These are phyloP conservation scores for Nothobranchius kuhntae DNA, from an alignment of 2,113 vertebrate species.

Conservation along the genomic window DNA sequence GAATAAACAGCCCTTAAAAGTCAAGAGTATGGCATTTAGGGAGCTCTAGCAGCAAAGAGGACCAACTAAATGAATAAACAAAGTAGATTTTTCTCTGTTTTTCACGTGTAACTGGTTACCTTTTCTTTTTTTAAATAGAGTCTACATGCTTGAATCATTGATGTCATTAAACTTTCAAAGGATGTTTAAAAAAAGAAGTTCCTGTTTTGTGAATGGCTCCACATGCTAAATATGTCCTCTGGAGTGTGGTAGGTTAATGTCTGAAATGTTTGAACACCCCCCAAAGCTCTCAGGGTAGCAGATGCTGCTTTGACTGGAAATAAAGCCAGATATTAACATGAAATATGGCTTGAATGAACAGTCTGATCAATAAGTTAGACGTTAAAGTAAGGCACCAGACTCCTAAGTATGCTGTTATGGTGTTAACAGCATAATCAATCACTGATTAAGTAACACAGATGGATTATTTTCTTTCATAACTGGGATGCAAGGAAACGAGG, in stretches of 20 bases:
- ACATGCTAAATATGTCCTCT: background rate
- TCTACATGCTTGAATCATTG: too few species aligned
- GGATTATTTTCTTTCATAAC: slow-evolving; percentile 7
- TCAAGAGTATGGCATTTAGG: too few species aligned
- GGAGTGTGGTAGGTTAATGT: background rate
- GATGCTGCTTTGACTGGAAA: background rate
- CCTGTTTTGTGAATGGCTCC: background rate
- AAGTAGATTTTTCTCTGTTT: too few species aligned
- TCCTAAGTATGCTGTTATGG: slow-evolving; percentile 3
- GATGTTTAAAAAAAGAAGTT: background rate
- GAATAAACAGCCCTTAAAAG: too few species aligned
- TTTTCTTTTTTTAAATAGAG: too few species aligned
- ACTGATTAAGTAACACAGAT: slow-evolving; percentile 6
- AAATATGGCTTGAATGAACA: slow-evolving; percentile 14
- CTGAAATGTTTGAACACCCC: background rate
- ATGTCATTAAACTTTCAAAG: background rate
- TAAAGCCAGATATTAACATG: slow-evolving; percentile 17
- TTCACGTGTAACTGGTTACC: too few species aligned
- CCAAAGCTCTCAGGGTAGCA: slow-evolving; percentile 11
- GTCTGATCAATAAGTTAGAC: slow-evolving; percentile 1
- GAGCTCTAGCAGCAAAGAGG: too few species aligned
- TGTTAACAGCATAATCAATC: slow-evolving; percentile 29
- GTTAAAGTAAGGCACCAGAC: background rate
- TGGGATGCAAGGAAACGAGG: slow-evolving; percentile 1
- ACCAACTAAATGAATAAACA: too few species aligned